Evolutionary conservation across 2,888 invertebrate species (phyloP), one percentile per base, ranked within the genome.

Genomic region (Latheticus oryzae): DNA sequence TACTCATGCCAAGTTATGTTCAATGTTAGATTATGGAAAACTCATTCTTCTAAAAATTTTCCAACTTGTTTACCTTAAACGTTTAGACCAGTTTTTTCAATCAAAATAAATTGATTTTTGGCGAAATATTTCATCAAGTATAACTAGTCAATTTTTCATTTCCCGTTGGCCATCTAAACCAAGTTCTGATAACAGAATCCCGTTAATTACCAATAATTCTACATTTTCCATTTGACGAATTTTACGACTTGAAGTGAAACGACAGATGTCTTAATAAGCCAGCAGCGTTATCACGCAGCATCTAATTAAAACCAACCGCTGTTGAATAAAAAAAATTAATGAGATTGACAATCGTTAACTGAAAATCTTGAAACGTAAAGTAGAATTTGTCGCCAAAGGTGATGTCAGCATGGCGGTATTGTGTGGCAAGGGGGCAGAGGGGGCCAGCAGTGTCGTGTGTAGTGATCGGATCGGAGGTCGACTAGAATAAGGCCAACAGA

Each of bases 381-480:
- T 63, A 57, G 61, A 61, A 65, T 67, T 67, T 67, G 66, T 67
- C 66, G 67, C 63, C 65, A 62, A 67, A 65, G 68, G 68, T 66
- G 68, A 68, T 66, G 68, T 66, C 53, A 45, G 37, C 17, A 26
- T 3, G 23, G 9, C 5, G 23, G 33, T 48, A 19, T 19, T 21
- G 30, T 5, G 32, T n/a, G 52, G 40, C 11, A 24, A n/a, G 48
- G 30, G 42, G 32, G 19, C 11, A 8, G 26, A 26, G 42, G 42
- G 26, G 24, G 11, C 15, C 15, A 19, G 24, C 30, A 28, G 47
- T 40, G 53, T 37, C 54, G 47, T 55, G 58, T 65, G 60, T 63
- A 69, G 70, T 68, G 74, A 75, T 74, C 72, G 70, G 70, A 74
- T 73, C 73, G 76, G 75, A 76, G 76, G 76, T 76, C 76, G 71